These are phyloP conservation scores for Dasyornis broadbenti DNA, from an alignment of 2,113 vertebrate species.

Conservation along the genomic window DNA sequence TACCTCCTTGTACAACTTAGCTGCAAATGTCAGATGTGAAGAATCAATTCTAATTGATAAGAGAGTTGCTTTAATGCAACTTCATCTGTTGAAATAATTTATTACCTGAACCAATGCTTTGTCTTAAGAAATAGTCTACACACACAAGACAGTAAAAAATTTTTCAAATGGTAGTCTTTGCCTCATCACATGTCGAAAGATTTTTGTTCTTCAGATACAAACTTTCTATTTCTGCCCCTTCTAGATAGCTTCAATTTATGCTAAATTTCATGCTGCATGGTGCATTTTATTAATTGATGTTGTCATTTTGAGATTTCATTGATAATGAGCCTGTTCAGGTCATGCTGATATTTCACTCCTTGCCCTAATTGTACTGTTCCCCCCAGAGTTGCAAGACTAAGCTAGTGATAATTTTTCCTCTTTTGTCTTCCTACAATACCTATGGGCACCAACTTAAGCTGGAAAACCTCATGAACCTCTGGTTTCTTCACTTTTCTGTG, in stretches of 20 bases:
- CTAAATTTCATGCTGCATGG: neutral
- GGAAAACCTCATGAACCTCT: neutral
- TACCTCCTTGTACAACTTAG: neutral
- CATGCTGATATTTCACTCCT: neutral
- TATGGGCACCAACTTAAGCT: neutral
- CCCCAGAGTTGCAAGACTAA: neutral
- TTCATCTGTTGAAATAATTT: neutral
- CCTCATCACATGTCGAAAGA: neutral
- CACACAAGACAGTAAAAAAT: fast-evolving
- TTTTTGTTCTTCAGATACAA: neutral
- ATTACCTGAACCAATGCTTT: neutral
- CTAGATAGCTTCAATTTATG: neutral
- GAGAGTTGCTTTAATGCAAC: neutral
- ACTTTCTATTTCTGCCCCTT: neutral
- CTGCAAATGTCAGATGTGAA: neutral
- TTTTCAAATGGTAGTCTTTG: neutral
- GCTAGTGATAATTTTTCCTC: neutral
- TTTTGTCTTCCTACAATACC: neutral
- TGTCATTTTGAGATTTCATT: neutral
- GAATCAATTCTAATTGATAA: neutral
- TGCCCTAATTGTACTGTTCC: neutral
- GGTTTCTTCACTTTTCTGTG: neutral
- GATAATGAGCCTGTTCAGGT: neutral
- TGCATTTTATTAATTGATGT: neutral
- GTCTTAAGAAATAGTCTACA: neutral